phyloP scores from a whole-genome alignment of 2,113 vertebrate genomes.

The Climacteris rufus region DNA sequence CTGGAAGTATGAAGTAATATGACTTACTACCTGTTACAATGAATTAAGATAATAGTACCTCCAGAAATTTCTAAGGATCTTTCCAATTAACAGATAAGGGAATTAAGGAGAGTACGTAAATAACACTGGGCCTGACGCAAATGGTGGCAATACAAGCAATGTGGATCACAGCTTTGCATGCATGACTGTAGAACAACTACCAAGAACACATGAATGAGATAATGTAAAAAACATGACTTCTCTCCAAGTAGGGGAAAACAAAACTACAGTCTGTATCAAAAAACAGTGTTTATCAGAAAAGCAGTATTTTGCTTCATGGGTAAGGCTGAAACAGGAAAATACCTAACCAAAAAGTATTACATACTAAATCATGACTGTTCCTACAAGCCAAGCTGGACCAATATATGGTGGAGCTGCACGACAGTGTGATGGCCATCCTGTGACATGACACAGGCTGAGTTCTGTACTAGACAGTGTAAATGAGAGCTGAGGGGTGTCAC shows the following conservation, averaged over 20 bases:
- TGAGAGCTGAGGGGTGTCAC: not conserved
- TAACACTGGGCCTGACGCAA: not conserved
- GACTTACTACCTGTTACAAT: not conserved
- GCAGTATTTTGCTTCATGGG: not conserved
- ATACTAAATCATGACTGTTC: not conserved
- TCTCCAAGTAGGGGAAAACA: not conserved
- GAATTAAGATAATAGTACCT: not conserved
- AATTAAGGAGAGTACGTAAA: not conserved
- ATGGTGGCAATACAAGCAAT: not conserved
- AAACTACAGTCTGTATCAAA: not conserved
- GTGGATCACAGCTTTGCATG: not conserved
- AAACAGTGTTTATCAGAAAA: not conserved
- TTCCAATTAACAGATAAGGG: not conserved
- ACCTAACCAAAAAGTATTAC: not conserved
- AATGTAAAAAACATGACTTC: not conserved
- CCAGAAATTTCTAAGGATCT: not conserved
- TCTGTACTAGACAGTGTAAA: not conserved
- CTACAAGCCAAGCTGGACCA: not conserved
- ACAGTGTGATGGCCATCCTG: fast-evolving
- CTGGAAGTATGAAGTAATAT: not conserved
- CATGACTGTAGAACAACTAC: not conserved
- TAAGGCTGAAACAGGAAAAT: not conserved
- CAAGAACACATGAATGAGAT: not conserved
- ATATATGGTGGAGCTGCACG: not conserved
- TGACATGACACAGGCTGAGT: not conserved